Percentiles rank a stretch among this genome's conserved stretches.
Evolutionary conservation across 2,797 vertebrate genomes (phyloP).

Genomic region (Bradypus variegatus): DNA sequence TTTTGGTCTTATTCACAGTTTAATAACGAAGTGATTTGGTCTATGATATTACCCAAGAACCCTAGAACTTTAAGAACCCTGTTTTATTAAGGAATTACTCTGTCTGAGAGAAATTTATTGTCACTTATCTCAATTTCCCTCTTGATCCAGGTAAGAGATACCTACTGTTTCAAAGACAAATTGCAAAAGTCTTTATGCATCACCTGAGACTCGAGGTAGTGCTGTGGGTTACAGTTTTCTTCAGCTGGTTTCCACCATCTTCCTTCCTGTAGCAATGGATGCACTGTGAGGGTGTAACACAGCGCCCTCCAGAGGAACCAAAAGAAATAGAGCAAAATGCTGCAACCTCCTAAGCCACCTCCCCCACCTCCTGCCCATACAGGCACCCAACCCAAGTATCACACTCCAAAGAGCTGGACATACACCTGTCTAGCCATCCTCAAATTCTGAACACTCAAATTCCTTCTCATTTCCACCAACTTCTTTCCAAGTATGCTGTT

Average conservation of each 20-base stretch:
- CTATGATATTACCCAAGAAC: not conserved
- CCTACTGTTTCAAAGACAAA: not conserved
- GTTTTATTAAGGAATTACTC: conserved; percentile 51
- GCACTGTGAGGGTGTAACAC: not conserved
- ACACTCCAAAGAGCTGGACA: not conserved
- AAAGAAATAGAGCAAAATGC: not conserved
- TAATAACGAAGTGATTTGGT: not conserved
- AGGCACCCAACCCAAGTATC: not conserved
- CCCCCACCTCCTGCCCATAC: not conserved
- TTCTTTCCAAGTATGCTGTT: conserved; percentile 62
- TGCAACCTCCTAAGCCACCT: not conserved
- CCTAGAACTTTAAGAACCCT: conserved; percentile 47
- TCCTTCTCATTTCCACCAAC: conserved; percentile 52
- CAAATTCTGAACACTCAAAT: conserved; percentile 53
- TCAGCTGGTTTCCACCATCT: not conserved
- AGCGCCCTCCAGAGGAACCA: not conserved
- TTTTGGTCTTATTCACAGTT: conserved; percentile 26
- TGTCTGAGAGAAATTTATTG: conserved; percentile 36
- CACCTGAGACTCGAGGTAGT: not conserved
- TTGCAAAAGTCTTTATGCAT: not conserved
- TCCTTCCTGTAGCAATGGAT: not conserved
- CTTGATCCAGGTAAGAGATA: not conserved
- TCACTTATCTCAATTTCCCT: conserved; percentile 41
- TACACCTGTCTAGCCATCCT: conserved; percentile 16
- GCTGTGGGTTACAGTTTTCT: not conserved